A percentile compares a stretch with the other conserved stretches of the same genome.
phyloP scores from a whole-genome alignment of 2,113 vertebrate genomes.

The western clawed frog (Xenopus tropicalis) region DNA sequence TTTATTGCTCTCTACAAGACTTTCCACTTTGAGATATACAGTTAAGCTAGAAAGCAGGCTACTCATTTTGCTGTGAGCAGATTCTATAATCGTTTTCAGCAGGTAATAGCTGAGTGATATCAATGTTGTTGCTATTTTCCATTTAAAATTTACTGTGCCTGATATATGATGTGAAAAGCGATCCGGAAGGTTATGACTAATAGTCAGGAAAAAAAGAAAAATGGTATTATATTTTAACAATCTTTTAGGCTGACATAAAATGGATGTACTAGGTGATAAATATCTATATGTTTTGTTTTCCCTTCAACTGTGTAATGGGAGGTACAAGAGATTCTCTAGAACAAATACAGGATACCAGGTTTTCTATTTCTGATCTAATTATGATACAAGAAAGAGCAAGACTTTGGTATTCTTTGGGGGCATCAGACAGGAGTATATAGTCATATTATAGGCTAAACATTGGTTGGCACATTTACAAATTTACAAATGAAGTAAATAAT shows the following conservation, averaged over 20 bases:
- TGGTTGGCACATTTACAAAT: too few species aligned
- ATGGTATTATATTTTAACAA: constrained; percentile 5
- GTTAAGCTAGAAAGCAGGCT: background rate
- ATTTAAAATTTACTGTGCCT: background rate
- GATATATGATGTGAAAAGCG: background rate
- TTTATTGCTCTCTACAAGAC: background rate
- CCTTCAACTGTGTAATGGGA: background rate
- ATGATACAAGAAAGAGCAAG: too few species aligned
- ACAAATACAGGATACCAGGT: background rate
- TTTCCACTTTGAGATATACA: background rate
- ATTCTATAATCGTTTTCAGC: constrained; percentile 21
- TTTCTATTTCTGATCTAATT: too few species aligned
- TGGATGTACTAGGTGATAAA: background rate
- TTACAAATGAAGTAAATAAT: too few species aligned
- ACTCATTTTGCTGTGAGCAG: background rate
- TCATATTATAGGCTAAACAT: too few species aligned
- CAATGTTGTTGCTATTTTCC: constrained; percentile 12
- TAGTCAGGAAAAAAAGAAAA: constrained; percentile 1
- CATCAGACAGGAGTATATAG: too few species aligned
- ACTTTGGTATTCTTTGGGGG: too few species aligned
- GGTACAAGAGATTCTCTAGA: background rate
- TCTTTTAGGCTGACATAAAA: constrained; percentile 1
- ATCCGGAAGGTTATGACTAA: constrained; percentile 5
- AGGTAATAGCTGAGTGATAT: constrained; percentile 15
- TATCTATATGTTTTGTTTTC: background rate